Conservation (phyloP, 2,888 invertebrate genomes). For the Leptopterna dolabrata region DNA sequence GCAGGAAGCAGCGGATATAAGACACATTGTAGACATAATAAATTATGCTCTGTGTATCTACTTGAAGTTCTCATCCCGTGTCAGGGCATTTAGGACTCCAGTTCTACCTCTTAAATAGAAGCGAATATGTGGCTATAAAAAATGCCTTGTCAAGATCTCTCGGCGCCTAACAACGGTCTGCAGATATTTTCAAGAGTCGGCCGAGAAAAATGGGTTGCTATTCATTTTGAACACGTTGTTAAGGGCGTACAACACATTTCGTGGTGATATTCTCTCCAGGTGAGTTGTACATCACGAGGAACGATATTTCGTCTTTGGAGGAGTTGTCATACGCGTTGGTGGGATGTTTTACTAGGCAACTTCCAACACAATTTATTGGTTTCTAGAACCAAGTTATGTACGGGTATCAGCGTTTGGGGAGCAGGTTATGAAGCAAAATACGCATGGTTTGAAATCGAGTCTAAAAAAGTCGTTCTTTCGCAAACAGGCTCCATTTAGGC, state of each 20-base stretch:
- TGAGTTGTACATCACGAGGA: neutral
- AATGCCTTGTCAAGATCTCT: neutral
- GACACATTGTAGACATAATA: no score
- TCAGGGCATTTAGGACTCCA: no score
- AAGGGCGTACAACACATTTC: neutral
- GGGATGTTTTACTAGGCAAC: neutral
- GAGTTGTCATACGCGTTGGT: neutral
- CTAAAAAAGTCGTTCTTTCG: no score
- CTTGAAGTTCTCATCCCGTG: no score
- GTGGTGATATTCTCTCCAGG: neutral
- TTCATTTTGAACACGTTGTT: neutral
- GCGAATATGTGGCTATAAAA: neutral
- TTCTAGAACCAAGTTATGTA: no score
- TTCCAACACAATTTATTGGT: no score
- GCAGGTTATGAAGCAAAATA: no score
- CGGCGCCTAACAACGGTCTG: neutral
- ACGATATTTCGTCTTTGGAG: neutral
- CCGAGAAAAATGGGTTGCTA: neutral
- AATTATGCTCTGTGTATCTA: no score
- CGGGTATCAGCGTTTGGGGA: no score
- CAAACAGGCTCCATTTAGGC: no score
- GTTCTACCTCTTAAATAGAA: neutral
- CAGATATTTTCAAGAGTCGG: neutral
- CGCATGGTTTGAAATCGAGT: no score
- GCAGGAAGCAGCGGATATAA: no score